Evolutionary conservation across 2,113 vertebrate species (phyloP), one percentile per base, ranked within the genome.

Genomic region (Proterorhinus semilunaris): DNA sequence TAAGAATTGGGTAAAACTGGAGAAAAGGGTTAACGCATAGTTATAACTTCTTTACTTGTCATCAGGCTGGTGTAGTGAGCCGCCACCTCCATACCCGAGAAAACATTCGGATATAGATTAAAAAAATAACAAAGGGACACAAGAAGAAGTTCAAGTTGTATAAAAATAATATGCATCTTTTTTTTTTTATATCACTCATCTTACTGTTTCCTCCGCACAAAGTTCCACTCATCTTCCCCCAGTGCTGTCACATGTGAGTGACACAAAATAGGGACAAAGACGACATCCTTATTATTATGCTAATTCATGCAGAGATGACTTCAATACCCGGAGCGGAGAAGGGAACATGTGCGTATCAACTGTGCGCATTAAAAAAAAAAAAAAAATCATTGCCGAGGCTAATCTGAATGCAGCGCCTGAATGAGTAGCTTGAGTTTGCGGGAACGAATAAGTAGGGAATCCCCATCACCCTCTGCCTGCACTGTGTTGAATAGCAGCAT

Each of bases 201-300:
- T 57, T 42, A 13, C 17, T 36, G 13, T 36, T 17, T 46, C 13
- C 48, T 10, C 49, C 65, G 64, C 42, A 50, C 62, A 68, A 45
- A 65, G 43, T 54, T 49, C 55, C 69, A 58, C 13, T 1, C 66
- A 58, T 27, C 65, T 66, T 62, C 58, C 71, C 62, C 52, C 8
- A 10, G 63, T 68, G 54, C 75, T 74, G 70, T 72, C 77, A 74
- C 77, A 85, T 78, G 71, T 83, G 68, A 86, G 44, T 79, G 83
- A 82, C 77, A 83, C 78, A 76, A 74, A 76, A 79, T 69, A 70
- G 79, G 79, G 74, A 87, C 79, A 82, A 87, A 82, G 81, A 84
- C 62, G 85, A 84, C 85, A 78, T 66, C 49, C 63, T 69, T 55
- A 86, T 91, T 87, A 87, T 82, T 86, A 90, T 88, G 88, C 75